Base-by-base conservation (phyloP, 1,140 invertebrate species). In the Asobara japonica region DNA sequence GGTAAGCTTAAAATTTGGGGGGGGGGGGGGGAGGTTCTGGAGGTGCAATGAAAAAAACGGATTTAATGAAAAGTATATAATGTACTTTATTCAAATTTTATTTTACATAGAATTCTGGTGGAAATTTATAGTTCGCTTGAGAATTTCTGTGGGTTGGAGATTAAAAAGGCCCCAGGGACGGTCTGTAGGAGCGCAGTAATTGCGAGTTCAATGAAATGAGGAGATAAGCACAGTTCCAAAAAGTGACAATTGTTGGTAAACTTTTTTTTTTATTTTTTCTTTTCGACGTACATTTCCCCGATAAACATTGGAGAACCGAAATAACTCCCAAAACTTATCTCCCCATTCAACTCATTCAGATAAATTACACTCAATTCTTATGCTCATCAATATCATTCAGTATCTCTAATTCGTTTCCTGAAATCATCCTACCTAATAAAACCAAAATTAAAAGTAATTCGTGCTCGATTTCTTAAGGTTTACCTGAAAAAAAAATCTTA, bases 1-100 rank as follows among this genome's bases (percentile, higher is more conserved):
- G 5, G 18, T 10, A 18, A 45, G n/a, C 18, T 45, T 5, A 16
- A 45, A 5, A 51, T 2, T 2, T 51, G 11, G 18, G 16, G 18
- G 4, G 3, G 45, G 20, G n/a, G 7, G 18, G 41, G 41, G 36
- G n/a, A n/a, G 36, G 3, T 41, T 41, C n/a, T n/a, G 36, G 18
- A 1, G 7, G 2, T 16, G 25, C 51, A 22, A 56, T 30, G 22
- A 16, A 51, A 29, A 6, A 20, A n/a, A 25, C n/a, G n/a, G n/a
- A 56, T 68, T 60, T 33, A 51, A 51, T 71, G 41, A 60, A 71
- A 71, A 71, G 69, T 71, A 71, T 71, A 71, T 71, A 71, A 71
- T 71, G 60, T 65, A 71, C 38, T 71, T 65, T 71, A 71, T 65
- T 71, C 36, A 65, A n/a, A 60, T 65, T 33, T n/a, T 62, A 22